A percentile compares a stretch with the other conserved stretches of the same genome.
These are phyloP conservation scores for Trichomycterus rosablanca DNA, from an alignment of 2,113 vertebrate genomes.

Conservation along the genomic window DNA sequence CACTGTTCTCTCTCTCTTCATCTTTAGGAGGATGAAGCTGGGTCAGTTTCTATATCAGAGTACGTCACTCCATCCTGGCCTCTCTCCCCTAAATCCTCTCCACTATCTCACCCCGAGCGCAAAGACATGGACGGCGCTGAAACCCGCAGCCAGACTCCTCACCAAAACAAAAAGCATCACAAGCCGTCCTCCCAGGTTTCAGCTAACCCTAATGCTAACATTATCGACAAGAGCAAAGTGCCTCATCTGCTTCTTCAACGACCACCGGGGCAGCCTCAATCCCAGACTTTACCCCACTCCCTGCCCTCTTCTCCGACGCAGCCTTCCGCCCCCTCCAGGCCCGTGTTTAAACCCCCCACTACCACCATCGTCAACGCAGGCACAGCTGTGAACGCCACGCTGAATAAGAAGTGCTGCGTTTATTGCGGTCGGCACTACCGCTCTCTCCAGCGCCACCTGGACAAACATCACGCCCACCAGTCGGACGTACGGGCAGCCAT, in stretches of 20 bases:
- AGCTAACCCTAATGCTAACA: conserved; percentile 39
- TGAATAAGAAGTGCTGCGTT: conserved; percentile 64
- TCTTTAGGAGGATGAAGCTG: conserved; percentile 64
- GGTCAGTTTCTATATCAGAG: conserved; percentile 54
- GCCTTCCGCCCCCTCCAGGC: conserved; percentile 43
- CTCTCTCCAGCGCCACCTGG: conserved; percentile 67
- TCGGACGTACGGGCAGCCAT: conserved; percentile 65
- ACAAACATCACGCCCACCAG: conserved; percentile 72
- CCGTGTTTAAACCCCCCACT: conserved; percentile 64
- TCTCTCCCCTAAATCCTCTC: conserved; percentile 70
- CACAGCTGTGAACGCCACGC: conserved; percentile 47
- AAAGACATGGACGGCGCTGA: conserved; percentile 60
- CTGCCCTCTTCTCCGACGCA: conserved; percentile 39
- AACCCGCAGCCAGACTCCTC: conserved; percentile 42
- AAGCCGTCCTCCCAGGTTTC: conserved; percentile 1
- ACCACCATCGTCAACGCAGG: conserved; percentile 43
- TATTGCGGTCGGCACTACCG: conserved; percentile 72
- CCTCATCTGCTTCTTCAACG: conserved; percentile 41
- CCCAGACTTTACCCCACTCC: conserved; percentile 22
- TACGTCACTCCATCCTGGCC: conserved; percentile 75
- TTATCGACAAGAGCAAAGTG: conserved; percentile 57
- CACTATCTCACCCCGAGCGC: conserved; percentile 69
- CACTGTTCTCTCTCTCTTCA: neutral
- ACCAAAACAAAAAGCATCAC: conserved; percentile 54
- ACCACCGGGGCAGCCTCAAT: conserved; percentile 35